phyloP scores from a whole-genome alignment of 1,140 invertebrate species.

The Lucilia sericata region DNA sequence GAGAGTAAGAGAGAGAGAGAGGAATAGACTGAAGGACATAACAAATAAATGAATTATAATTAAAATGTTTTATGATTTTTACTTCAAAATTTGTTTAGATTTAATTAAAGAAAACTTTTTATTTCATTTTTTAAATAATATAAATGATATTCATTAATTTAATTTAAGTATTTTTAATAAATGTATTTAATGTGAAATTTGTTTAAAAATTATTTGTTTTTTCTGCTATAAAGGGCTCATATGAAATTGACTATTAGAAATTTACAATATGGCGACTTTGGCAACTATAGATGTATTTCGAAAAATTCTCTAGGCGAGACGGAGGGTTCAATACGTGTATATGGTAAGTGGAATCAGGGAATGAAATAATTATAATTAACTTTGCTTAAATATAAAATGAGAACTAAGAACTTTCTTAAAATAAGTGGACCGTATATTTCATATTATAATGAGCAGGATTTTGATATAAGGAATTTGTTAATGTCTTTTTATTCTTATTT shows the following conservation, averaged over 20 bases:
- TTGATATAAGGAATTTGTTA: no score
- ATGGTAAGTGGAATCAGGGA: slow-evolving; percentile 76
- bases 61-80: not conserved
- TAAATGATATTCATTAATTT: no score
- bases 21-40: no score
- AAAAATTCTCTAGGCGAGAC: slow-evolving; percentile 95
- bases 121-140: not conserved
- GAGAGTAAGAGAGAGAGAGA: no score
- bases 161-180: no score
- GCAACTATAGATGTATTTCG: slow-evolving; percentile 88
- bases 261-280: slow-evolving; percentile 82
- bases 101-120: not conserved
- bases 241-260: slow-evolving; percentile 88
- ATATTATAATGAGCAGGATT: no score
- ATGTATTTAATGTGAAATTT: no score
- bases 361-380: no score
- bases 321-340: slow-evolving; percentile 90
- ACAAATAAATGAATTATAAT: not conserved
- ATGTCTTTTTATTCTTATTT: not conserved
- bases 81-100: not conserved
- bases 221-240: slow-evolving; percentile 73
- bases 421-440: no score
- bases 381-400: no score
- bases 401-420: no score
- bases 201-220: not conserved